Conservation (phyloP, 1,140 invertebrate genomes). For the Brevipalpus yothersi region DNA sequence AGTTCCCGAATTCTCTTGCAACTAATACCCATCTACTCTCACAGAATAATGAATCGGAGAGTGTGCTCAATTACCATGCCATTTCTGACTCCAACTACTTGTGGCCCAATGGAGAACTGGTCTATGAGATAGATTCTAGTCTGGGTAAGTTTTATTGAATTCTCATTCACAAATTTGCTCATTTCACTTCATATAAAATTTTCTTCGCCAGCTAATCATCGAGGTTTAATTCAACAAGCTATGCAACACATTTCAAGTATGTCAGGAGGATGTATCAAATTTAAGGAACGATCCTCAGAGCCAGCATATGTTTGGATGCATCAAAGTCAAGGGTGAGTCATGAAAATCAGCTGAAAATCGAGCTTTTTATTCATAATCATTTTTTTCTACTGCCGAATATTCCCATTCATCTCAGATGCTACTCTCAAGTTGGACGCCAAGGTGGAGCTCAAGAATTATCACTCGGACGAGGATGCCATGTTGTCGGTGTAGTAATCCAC, state of each 20-base stretch:
- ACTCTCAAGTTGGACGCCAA: constrained; percentile 11
- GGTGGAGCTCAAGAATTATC: constrained; percentile 11
- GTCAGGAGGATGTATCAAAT: background rate
- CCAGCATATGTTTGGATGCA: background rate
- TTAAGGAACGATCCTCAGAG: background rate
- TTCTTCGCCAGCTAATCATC: background rate
- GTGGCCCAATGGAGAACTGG: background rate
- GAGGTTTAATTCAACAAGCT: background rate
- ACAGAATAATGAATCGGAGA: no score
- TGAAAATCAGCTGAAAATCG: background rate
- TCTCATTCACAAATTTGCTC: background rate
- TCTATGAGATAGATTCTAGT: background rate
- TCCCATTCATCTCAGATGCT: constrained; percentile 6
- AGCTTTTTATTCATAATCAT: background rate
- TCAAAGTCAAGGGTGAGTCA: background rate
- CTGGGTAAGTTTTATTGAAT: background rate
- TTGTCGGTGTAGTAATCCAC: constrained; percentile 10
- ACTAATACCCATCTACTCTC: no score
- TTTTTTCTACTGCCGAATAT: background rate
- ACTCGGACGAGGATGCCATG: constrained; percentile 11
- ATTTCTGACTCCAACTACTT: background rate
- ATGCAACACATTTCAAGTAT: background rate
- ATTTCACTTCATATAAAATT: background rate
- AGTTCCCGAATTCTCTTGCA: no score
- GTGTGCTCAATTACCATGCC: background rate